phyloP scores from a whole-genome alignment of 2,888 invertebrate genomes.

The Pachymerium ferrugineum region DNA sequence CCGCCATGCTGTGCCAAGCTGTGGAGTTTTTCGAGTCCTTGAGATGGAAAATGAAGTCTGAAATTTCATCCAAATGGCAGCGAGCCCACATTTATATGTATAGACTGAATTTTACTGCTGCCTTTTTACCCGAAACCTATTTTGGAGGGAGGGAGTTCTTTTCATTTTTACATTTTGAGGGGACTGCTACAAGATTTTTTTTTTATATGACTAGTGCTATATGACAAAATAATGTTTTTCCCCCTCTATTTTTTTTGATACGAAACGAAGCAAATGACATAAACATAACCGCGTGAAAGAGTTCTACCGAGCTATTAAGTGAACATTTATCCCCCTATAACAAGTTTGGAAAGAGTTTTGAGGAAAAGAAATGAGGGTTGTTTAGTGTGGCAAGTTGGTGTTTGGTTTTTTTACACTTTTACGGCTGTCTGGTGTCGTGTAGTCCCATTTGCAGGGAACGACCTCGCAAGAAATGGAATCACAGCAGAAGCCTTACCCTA shows the following conservation, averaged over 20 bases:
- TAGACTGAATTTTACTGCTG: slow-evolving; percentile 6
- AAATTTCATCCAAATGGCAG: slow-evolving; percentile 19
- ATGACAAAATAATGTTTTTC: background rate
- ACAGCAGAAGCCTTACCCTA: background rate
- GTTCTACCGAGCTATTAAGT: background rate
- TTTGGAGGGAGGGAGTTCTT: background rate
- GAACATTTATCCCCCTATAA: background rate
- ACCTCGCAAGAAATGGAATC: slow-evolving; percentile 10
- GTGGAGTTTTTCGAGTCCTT: background rate
- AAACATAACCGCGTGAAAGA: slow-evolving; percentile 2
- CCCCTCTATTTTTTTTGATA: background rate
- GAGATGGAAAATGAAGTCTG: slow-evolving; percentile 15
- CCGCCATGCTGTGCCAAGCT: slow-evolving; percentile 12
- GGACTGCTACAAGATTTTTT: background rate
- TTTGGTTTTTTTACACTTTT: background rate
- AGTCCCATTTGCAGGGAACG: slow-evolving; percentile 9
- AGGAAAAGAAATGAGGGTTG: background rate
- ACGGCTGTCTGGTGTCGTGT: slow-evolving; percentile 7
- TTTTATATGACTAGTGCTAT: background rate
- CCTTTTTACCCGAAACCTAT: slow-evolving; percentile 15
- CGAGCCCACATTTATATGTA: slow-evolving; percentile 4
- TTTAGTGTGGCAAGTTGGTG: background rate
- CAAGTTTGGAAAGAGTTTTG: background rate
- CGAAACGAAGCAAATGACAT: background rate
- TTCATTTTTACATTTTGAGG: background rate